Percentiles rank a stretch among this genome's conserved stretches.
These are phyloP conservation scores for Pachypanchax playfairii DNA, from an alignment of 2,113 vertebrate species.

Conservation along the genomic window DNA sequence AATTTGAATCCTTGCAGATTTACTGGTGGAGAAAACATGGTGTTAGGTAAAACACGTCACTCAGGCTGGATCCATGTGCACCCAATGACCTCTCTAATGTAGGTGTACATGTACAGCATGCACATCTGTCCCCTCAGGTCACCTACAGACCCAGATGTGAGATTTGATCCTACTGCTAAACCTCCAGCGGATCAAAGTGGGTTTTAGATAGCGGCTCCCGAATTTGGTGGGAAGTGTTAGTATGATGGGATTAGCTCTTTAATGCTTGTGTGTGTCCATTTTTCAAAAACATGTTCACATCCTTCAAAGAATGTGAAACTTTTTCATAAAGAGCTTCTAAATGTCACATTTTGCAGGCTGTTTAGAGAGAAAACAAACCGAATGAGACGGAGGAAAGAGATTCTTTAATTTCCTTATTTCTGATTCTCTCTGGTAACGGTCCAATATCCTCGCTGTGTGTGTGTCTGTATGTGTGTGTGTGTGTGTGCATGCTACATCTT, in stretches of 20 bases:
- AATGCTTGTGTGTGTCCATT: conserved; percentile 17
- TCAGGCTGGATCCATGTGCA: conserved; percentile 32
- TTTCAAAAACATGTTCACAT: conserved; percentile 23
- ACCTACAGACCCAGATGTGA: conserved; percentile 60
- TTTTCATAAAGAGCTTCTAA: conserved; percentile 67
- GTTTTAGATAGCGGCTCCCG: conserved; percentile 50
- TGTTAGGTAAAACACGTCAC: conserved; percentile 49
- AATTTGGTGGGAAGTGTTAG: conserved; percentile 42
- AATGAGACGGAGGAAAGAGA: conserved; percentile 68
- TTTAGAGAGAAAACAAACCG: conserved; percentile 72
- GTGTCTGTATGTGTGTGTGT: conserved; percentile 7
- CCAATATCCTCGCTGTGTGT: conserved; percentile 64
- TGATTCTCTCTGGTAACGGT: conserved; percentile 68
- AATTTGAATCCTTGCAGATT: too few species aligned
- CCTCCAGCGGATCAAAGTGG: conserved; percentile 52
- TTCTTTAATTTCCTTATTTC: conserved; percentile 78
- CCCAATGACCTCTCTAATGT: conserved; percentile 14
- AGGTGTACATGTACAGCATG: too few species aligned
- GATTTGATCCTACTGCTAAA: conserved; percentile 47
- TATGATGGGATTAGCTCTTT: conserved; percentile 47
- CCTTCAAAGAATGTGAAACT: conserved; percentile 46
- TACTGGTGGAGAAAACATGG: conserved; percentile 36
- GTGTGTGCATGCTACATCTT: conserved; percentile 9
- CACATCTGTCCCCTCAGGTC: conserved; percentile 47
- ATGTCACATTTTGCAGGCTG: conserved; percentile 41